Evolutionary conservation across 2,113 vertebrate species (phyloP).

Genomic region (Halichoeres trimaculatus): DNA sequence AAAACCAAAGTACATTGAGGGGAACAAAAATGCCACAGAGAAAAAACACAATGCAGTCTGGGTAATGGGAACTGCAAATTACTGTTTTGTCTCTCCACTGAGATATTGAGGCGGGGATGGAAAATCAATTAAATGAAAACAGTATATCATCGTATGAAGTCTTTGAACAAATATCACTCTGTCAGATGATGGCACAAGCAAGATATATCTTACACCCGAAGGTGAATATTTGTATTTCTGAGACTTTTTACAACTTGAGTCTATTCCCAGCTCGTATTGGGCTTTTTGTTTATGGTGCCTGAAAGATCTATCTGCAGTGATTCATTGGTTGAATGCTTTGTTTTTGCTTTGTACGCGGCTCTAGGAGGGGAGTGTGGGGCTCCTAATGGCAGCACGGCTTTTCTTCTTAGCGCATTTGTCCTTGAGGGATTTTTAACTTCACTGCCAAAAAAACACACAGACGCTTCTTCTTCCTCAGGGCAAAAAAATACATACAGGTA

Average conservation of each 20-base stretch:
- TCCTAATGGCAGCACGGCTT: conserved; percentile 68
- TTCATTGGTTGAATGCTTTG: conserved; percentile 75
- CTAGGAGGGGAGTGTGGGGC: conserved; percentile 48
- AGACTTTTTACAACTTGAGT: conserved; percentile 67
- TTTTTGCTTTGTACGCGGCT: conserved; percentile 67
- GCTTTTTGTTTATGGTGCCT: conserved; percentile 71
- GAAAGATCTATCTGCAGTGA: conserved; percentile 73
- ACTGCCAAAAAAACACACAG: conserved; percentile 62
- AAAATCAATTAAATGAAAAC: conserved; percentile 68
- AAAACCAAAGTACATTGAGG: conserved; percentile 14
- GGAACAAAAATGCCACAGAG: conserved; percentile 22
- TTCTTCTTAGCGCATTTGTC: conserved; percentile 74
- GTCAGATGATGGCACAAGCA: conserved; percentile 50
- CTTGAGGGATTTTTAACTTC: conserved; percentile 77
- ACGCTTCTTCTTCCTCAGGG: conserved; percentile 62
- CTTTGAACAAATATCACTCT: conserved; percentile 58
- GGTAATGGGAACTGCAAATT: conserved; percentile 54
- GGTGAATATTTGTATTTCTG: conserved; percentile 75
- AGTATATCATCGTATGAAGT: conserved; percentile 42
- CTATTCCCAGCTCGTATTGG: conserved; percentile 64
- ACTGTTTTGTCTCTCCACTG: conserved; percentile 49
- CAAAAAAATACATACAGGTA: conserved; percentile 69
- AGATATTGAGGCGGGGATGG: conserved; percentile 51
- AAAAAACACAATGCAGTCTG: conserved; percentile 24
- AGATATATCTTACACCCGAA: conserved; percentile 60